These are phyloP conservation scores for Drosophila nigritarsus DNA, from an alignment of 2,888 invertebrate genomes.

Conservation along the genomic window DNA sequence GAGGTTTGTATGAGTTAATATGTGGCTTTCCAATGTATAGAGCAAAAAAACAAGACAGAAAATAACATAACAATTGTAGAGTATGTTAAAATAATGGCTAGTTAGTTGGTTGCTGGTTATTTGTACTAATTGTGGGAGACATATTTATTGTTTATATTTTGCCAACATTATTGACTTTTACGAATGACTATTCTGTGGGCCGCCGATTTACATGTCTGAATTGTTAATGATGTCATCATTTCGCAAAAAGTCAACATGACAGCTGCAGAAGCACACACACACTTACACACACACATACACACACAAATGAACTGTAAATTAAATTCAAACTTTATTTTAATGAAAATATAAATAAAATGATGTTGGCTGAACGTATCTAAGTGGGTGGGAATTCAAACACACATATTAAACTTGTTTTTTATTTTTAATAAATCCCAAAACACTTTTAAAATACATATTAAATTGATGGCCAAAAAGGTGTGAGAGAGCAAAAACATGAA, in stretches of 20 bases:
- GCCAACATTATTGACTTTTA: slow-evolving; percentile 42
- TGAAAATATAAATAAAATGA: slow-evolving; percentile 45
- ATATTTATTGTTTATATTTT: slow-evolving; percentile 24
- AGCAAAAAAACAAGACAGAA: neutral
- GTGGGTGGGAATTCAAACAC: slow-evolving; percentile 8
- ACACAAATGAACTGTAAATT: slow-evolving; percentile 36
- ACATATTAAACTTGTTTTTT: slow-evolving; percentile 8
- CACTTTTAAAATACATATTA: slow-evolving; percentile 28
- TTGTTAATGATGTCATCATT: slow-evolving; percentile 59
- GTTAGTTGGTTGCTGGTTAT: slow-evolving; percentile 9
- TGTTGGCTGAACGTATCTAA: slow-evolving; percentile 3
- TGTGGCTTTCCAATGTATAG: slow-evolving; percentile 1
- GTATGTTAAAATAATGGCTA: slow-evolving; percentile 14
- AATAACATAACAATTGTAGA: slow-evolving; percentile 8
- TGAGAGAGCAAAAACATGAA: slow-evolving; percentile 28
- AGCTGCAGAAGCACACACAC: slow-evolving; percentile 22
- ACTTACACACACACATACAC: neutral
- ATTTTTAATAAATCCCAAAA: slow-evolving; percentile 17
- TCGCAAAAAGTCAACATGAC: slow-evolving; percentile 63
- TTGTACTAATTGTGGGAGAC: slow-evolving; percentile 39
- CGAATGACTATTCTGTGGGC: slow-evolving; percentile 34
- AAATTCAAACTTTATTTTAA: slow-evolving; percentile 56
- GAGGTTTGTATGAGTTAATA: slow-evolving; percentile 16
- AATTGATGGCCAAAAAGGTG: slow-evolving; percentile 20
- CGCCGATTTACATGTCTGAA: slow-evolving; percentile 41